phyloP scores from a whole-genome alignment of 2,113 vertebrate species.

The Tinamus guttatus region DNA sequence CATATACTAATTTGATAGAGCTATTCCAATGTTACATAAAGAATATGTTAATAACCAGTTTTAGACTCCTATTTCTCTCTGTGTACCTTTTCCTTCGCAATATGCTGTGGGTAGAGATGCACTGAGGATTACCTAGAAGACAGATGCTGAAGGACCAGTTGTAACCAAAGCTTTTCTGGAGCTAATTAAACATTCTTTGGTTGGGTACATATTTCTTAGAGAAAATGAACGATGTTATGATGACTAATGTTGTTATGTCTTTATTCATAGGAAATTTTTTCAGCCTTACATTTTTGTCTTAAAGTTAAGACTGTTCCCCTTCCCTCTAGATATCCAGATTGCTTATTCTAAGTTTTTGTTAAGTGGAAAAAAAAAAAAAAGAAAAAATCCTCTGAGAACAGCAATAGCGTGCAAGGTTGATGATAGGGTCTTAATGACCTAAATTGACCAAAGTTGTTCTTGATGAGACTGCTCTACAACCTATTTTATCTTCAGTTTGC shows the following conservation, averaged over 20 bases:
- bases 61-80: neutral
- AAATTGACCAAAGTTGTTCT: neutral
- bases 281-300: neutral
- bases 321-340: neutral
- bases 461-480: neutral
- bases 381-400: neutral
- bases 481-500: slow-evolving; percentile 12
- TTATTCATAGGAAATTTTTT: neutral
- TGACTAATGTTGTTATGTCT: neutral
- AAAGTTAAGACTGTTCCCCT: neutral
- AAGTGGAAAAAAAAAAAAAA: too few species aligned
- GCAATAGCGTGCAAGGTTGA: neutral
- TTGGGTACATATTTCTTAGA: neutral
- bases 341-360: neutral
- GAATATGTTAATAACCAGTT: neutral
- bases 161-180: neutral
- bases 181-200: neutral
- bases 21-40: neutral
- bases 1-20: neutral
- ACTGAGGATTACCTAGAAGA: neutral
- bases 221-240: neutral
- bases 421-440: slow-evolving; percentile 4
- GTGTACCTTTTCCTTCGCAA: neutral
- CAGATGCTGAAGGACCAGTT: neutral
- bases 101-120: neutral